Evolutionary conservation across 1,140 invertebrate species (phyloP).

Genomic region (Galleria mellonella): DNA sequence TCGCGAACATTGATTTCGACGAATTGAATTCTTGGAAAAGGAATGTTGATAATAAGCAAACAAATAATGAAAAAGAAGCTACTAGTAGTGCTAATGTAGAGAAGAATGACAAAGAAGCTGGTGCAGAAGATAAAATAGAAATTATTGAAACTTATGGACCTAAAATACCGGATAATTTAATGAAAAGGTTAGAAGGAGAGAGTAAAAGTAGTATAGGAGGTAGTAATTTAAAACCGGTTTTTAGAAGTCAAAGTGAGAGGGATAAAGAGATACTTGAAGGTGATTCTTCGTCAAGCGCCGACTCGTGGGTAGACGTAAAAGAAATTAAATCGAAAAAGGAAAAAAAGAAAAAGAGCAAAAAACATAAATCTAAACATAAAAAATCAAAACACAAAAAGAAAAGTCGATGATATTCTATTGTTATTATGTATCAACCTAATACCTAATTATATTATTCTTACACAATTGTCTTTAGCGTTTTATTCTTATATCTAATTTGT

Average conservation of each 20-base stretch:
- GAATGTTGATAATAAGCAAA: conserved; percentile 21
- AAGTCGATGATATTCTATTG: conserved; percentile 25
- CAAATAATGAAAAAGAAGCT: conserved; percentile 18
- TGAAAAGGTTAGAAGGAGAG: conserved; percentile 26
- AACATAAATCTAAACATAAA: conserved; percentile 60
- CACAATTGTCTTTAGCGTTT: no score
- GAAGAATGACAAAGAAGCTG: conserved; percentile 4
- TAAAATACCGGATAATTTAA: conserved; percentile 70
- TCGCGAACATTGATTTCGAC: conserved; percentile 83
- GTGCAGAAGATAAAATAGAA: not conserved
- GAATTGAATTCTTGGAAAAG: conserved; percentile 71
- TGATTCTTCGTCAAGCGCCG: conserved; percentile 45
- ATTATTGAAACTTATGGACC: conserved; percentile 69
- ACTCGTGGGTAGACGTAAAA: conserved; percentile 62
- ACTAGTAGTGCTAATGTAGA: conserved; percentile 16
- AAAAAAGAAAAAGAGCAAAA: conserved; percentile 61
- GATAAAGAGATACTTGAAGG: conserved; percentile 16
- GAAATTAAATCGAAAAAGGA: conserved; percentile 47
- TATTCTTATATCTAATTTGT: no score
- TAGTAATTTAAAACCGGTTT: conserved; percentile 28
- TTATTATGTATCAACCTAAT: no score
- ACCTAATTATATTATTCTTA: no score
- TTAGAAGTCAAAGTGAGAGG: conserved; percentile 30
- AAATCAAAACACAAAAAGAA: conserved; percentile 60
- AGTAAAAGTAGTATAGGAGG: not conserved